A percentile compares a stretch with the other conserved stretches of the same genome.
Evolutionary conservation across 2,113 vertebrate species (phyloP).

Genomic region (Delphinus delphis): DNA sequence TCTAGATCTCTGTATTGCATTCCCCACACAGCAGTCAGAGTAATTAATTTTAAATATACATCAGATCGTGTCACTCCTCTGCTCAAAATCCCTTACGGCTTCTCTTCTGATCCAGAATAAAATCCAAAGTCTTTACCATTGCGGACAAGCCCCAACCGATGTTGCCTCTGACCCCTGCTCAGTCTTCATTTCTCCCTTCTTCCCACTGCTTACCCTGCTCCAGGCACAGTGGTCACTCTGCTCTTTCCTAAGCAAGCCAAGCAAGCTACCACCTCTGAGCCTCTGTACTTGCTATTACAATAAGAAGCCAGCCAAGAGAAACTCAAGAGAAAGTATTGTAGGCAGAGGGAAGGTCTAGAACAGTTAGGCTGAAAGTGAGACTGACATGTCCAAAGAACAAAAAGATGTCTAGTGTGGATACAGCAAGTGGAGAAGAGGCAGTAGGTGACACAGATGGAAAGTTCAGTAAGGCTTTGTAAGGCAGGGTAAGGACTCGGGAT

Average conservation of each 20-base stretch:
- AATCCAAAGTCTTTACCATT: not conserved
- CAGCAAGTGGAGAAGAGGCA: not conserved
- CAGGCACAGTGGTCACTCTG: not conserved
- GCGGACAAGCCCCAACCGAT: not conserved
- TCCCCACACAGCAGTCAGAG: not conserved
- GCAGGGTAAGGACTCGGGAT: not conserved
- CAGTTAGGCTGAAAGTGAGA: not conserved
- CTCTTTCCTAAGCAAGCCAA: not conserved
- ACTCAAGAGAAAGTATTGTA: not conserved
- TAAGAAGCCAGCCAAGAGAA: not conserved
- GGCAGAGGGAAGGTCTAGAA: not conserved
- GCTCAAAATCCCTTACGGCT: not conserved
- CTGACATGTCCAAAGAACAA: not conserved
- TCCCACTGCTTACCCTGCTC: not conserved
- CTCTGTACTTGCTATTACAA: not conserved
- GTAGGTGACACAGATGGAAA: not conserved
- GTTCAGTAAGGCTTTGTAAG: not conserved
- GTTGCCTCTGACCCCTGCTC: not conserved
- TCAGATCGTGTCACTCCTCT: not conserved
- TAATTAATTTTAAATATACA: not conserved
- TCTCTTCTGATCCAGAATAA: not conserved
- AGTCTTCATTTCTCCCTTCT: not conserved
- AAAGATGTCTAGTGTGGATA: not conserved
- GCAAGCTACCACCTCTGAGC: not conserved
- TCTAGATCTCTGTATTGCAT: not conserved